Evolutionary conservation across 2,113 vertebrate genomes (phyloP), one percentile per base, ranked within the genome.

Genomic region (Atherinomorus stipes): DNA sequence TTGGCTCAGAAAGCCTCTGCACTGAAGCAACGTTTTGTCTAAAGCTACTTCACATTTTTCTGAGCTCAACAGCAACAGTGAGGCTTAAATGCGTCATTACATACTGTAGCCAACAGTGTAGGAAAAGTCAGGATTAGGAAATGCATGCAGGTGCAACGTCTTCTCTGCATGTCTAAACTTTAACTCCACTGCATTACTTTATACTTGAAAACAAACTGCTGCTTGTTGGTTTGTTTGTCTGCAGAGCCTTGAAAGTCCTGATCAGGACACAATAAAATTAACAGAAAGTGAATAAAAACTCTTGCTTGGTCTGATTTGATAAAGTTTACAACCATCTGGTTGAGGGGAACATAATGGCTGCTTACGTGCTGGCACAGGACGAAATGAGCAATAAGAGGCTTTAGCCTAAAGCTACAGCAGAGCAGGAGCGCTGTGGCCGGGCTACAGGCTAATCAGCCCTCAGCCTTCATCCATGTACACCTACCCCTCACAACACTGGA

Each of bases 381-480:
- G 10, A 16, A 59, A 58, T 19, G 72, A 74, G 69, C 84, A 78
- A 52, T 94, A 93, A 94, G 92, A 90, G 84, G 93, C 90, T 95
- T 94, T 93, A 56, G 72, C 67, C 76, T 88, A 92, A 94, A 93
- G 86, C 89, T 76, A 60, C 58, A 81, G 83, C 72, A 62, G 83
- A 83, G 75, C 84, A 85, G 75, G 77, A 40, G 78, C 80, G 23
- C 58, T 52, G 69, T 34, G 79, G 76, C 82, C 87, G 44, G 73
- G 60, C 54, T 64, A 62, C 56, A 71, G 21, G 72, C 60, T 90
- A 85, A 88, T 86, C 85, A 87, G 81, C 74, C 68, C 65, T 56
- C 23, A 11, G 60, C 57, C 60, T 21, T 49, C 9, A 78, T 28
- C 38, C 67, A 40, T 68, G 64, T 74, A 66, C 7, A 51, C 51